phyloP scores from a whole-genome alignment of 2,888 invertebrate species.

The Drosophila macrospina region DNA sequence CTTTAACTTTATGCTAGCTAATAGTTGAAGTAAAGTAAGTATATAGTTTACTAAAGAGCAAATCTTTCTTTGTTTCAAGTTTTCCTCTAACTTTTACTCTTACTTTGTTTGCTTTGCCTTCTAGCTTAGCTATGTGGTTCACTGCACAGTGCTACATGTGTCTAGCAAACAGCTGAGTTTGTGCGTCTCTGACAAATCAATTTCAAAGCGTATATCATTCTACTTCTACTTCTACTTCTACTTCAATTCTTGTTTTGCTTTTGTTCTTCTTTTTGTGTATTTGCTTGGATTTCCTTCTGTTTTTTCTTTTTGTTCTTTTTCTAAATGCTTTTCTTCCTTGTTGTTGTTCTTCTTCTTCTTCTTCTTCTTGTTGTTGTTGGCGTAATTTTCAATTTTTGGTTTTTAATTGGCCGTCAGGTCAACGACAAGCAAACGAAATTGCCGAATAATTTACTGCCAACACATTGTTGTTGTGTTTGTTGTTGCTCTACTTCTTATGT shows the following conservation, averaged over 20 bases:
- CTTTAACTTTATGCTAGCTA: too few relatives aligned
- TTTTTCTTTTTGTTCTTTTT: conserved; percentile 38
- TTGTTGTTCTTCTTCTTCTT: neutral
- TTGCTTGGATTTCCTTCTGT: neutral
- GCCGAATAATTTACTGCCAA: conserved; percentile 59
- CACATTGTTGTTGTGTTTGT: neutral
- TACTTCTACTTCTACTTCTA: neutral
- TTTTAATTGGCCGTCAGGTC: conserved; percentile 69
- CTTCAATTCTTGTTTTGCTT: neutral
- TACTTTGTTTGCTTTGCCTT: too few relatives aligned
- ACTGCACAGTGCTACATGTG: too few relatives aligned
- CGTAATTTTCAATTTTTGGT: conserved; percentile 35
- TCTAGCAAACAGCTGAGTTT: too few relatives aligned
- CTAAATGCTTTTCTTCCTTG: conserved; percentile 24
- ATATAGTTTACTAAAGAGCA: too few relatives aligned
- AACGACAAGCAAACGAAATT: conserved; percentile 51
- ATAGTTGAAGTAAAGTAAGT: too few relatives aligned
- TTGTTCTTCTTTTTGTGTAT: neutral
- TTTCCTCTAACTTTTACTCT: too few relatives aligned
- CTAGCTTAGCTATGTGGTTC: too few relatives aligned
- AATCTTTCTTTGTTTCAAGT: too few relatives aligned
- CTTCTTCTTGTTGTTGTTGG: conserved; percentile 16
- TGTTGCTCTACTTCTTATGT: conserved; percentile 4
- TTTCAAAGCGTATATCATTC: neutral
- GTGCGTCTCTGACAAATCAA: neutral